These are phyloP conservation scores for Dermolepida albohirtum DNA, from an alignment of 2,888 invertebrate species.

Conservation along the genomic window DNA sequence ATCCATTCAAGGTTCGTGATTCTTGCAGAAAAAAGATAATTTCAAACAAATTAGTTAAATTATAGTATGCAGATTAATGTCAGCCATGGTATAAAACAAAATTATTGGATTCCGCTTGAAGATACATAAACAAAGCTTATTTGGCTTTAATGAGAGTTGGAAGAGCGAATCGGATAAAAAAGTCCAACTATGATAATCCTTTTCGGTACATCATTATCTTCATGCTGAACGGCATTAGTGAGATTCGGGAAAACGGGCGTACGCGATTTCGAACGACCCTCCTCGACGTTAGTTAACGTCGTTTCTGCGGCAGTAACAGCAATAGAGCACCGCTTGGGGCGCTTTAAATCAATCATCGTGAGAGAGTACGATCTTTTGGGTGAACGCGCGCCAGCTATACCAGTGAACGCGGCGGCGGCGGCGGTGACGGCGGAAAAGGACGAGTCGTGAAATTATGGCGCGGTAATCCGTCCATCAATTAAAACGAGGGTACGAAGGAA, in stretches of 20 bases:
- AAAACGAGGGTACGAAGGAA: slow-evolving; percentile 6
- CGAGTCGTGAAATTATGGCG: slow-evolving; percentile 3
- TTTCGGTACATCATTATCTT: slow-evolving; percentile 21
- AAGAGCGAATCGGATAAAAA: slow-evolving; percentile 1
- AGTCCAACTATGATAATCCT: slow-evolving; percentile 2
- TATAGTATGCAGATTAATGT: too few relatives aligned
- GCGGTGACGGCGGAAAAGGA: slow-evolving; percentile 6
- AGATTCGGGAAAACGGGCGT: slow-evolving; percentile 1
- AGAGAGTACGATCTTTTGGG: not conserved
- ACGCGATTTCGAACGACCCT: too few relatives aligned
- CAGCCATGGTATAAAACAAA: not conserved
- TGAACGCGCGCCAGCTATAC: slow-evolving; percentile 2
- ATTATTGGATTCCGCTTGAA: slow-evolving; percentile 20
- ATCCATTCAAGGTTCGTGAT: too few relatives aligned
- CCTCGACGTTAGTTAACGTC: not conserved
- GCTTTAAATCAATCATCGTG: slow-evolving; percentile 3
- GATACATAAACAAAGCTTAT: slow-evolving; percentile 30
- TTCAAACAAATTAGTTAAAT: too few relatives aligned
- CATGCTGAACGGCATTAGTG: not conserved
- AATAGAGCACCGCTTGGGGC: not conserved
- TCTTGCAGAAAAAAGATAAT: too few relatives aligned
- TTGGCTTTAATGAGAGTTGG: slow-evolving; percentile 6
- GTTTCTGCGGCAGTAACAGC: not conserved
- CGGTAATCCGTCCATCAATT: slow-evolving; percentile 17
- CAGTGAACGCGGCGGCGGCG: not conserved